phyloP scores from a whole-genome alignment of 2,113 vertebrate species.

The Stictonetta naevosa region DNA sequence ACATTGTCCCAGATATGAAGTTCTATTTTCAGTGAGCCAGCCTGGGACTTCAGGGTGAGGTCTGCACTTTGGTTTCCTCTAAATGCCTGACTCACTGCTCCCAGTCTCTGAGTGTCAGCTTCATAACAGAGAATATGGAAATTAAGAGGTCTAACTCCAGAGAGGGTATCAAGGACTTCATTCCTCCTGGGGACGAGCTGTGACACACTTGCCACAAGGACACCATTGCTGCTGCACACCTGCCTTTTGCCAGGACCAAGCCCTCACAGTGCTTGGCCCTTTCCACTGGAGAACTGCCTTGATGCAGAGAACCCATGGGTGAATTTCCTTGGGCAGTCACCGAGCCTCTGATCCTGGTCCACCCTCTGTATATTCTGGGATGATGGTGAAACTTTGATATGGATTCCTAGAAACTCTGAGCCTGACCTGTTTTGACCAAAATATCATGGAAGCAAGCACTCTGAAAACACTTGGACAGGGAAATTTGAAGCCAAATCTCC shows the following conservation, averaged over 20 bases:
- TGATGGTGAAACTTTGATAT: background rate
- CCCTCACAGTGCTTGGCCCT: background rate
- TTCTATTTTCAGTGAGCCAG: too few species aligned
- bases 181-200: fast-evolving
- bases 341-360: background rate
- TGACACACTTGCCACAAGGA: background rate
- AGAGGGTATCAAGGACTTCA: background rate
- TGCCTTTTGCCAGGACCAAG: background rate
- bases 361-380: background rate
- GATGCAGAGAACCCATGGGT: background rate
- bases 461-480: background rate
- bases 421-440: background rate
- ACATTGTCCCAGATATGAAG: too few species aligned
- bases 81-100: background rate
- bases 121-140: background rate
- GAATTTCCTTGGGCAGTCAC: background rate
- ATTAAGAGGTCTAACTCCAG: background rate
- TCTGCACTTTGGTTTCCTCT: background rate
- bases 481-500: background rate
- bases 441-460: background rate
- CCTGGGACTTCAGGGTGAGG: background rate
- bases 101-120: background rate
- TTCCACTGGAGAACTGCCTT: background rate
- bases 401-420: background rate
- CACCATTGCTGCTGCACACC: too few species aligned